Base-by-base conservation (phyloP, 1,140 invertebrate species). In the Pomacea maculata region DNA sequence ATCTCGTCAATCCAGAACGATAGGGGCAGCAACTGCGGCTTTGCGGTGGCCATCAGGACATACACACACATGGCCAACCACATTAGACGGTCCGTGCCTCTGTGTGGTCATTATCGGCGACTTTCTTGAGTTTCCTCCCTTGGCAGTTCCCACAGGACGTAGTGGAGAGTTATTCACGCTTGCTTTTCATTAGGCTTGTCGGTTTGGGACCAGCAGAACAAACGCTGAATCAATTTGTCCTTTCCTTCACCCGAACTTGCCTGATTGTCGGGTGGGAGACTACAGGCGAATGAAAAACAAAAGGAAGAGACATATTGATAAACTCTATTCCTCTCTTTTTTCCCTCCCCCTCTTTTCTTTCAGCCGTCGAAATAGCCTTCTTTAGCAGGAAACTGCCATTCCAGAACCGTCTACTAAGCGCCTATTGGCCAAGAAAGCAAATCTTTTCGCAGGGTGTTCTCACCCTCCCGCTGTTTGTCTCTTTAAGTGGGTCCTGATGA, bases 401-500 rank as follows among this genome's bases (percentile, higher is more conserved):
- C 57, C 15, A 14, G 57, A 61, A 61, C 57, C 11, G 57, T 61
- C 11, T 61, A 61, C 57, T 61, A 61, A 61, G 57, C 57, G 57
- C 57, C 57, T 61, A 61, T 61, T 61, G 57, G 57, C 57, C 57
- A 17, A 14, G 57, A 61, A 61, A 61, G 57, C 57, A 61, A 61
- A 61, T 61, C 57, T 61, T 61, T 61, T 61, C 57, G 15, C 11
- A 61, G 57, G 57, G 57, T 61, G 57, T 61, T 61, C 57, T 61
- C 57, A 61, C 57, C 77, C 77, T 78, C 25, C 19, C 17, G 19
- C 19, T 78, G 77, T 78, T 78, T 78, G 77, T 67, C 57, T 57
- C 77, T 78, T 65, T 78, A 78, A 78, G 77, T 78, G 77, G 45
- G 3, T 45, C 52, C 29, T 78, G 77, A 78, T 78, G 77, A 78